phyloP scores from a whole-genome alignment of 2,113 vertebrate species.

The Jaculus jaculus region DNA sequence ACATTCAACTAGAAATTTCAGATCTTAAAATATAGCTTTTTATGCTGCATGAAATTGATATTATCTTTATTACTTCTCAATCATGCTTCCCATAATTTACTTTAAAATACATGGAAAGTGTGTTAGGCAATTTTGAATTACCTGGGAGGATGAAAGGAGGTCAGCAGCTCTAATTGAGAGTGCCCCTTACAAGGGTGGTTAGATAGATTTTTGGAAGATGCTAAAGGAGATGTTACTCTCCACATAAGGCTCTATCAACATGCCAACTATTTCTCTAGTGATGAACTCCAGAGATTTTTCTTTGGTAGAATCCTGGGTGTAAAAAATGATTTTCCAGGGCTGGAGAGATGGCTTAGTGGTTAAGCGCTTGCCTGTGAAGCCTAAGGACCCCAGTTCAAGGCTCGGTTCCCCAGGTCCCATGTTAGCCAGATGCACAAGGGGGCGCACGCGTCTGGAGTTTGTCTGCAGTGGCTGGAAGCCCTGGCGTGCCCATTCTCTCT shows the following conservation, averaged over 20 bases:
- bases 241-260: background rate
- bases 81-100: background rate
- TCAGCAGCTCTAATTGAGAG: background rate
- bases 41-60: background rate
- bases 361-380: no score
- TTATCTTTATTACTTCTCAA: background rate
- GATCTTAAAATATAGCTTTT: background rate
- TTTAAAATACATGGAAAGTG: background rate
- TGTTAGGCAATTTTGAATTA: background rate
- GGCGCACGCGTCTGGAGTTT: no score
- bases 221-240: background rate
- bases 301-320: conserved; percentile 32
- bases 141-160: background rate
- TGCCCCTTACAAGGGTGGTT: background rate
- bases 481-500: no score
- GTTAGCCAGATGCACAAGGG: no score
- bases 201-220: background rate
- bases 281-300: conserved; percentile 16
- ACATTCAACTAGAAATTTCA: conserved; percentile 1
- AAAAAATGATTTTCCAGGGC: no score
- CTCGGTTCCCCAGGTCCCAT: no score
- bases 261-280: conserved; percentile 11
- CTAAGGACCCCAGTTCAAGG: no score
- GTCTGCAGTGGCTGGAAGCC: no score
- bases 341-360: no score